Percentiles rank a stretch among this genome's conserved stretches.
These are phyloP conservation scores for Neodiprion pinetum DNA, from an alignment of 1,140 invertebrate species.

Conservation along the genomic window DNA sequence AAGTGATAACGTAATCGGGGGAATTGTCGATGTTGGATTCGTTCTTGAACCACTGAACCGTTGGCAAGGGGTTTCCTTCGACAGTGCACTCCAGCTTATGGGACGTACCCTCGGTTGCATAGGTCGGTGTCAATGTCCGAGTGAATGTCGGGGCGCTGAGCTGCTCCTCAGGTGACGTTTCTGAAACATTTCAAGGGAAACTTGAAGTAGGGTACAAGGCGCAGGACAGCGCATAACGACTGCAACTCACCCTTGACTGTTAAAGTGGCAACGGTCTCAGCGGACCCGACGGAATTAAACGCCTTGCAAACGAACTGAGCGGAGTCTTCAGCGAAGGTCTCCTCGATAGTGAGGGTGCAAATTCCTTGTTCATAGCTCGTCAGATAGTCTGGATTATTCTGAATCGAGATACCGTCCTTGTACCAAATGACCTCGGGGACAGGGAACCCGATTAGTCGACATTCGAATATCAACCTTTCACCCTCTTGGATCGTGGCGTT, in stretches of 20 bases:
- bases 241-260: constrained; percentile 72
- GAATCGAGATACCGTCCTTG: constrained; percentile 74
- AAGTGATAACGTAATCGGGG: constrained; percentile 73
- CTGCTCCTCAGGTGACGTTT: constrained; percentile 71
- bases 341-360: constrained; percentile 76
- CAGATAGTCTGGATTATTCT: constrained; percentile 73
- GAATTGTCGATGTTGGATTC: constrained; percentile 76
- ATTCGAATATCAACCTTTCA: constrained; percentile 69
- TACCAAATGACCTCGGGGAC: constrained; percentile 72
- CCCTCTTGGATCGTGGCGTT: constrained; percentile 80
- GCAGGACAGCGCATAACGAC: too few species aligned
- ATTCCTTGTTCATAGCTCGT: constrained; percentile 64
- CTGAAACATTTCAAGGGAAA: constrained; percentile 49
- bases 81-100: constrained; percentile 77
- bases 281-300: constrained; percentile 71
- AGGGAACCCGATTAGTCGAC: constrained; percentile 62
- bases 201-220: background rate
- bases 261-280: constrained; percentile 76
- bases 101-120: constrained; percentile 69
- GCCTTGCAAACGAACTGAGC: constrained; percentile 79
- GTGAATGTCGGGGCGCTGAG: constrained; percentile 71
- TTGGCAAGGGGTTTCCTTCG: constrained; percentile 77
- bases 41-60: constrained; percentile 82
- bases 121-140: constrained; percentile 68
- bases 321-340: constrained; percentile 84